Evolutionary conservation across 2,113 vertebrate species (phyloP).

Genomic region (Bambusicola thoracicus): DNA sequence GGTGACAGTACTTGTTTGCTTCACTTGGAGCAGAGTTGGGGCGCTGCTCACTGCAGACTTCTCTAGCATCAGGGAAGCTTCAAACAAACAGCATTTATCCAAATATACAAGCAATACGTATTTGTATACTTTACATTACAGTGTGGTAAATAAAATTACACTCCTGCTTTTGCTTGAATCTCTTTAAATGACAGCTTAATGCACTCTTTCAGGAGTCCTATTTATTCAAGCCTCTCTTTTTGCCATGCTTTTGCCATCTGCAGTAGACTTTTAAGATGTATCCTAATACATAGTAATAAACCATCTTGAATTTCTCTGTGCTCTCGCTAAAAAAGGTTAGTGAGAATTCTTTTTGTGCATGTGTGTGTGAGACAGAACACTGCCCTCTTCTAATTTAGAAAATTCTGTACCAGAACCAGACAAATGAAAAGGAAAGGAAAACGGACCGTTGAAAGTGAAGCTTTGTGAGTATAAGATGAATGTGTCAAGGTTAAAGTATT

Average conservation of each 20-base stretch:
- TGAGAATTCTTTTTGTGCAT: neutral
- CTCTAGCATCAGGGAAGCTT: neutral
- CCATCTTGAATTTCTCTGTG: neutral
- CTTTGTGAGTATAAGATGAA: conserved; percentile 62
- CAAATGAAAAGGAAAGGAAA: conserved; percentile 59
- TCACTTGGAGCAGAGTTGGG: rapidly evolving
- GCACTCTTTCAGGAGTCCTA: neutral
- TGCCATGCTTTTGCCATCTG: neutral
- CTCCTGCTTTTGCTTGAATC: neutral
- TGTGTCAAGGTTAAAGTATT: conserved; percentile 78
- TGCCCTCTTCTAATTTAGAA: conserved; percentile 54
- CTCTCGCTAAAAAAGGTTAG: neutral
- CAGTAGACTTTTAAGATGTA: neutral
- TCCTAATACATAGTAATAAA: neutral
- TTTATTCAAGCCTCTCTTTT: neutral
- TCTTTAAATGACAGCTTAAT: neutral
- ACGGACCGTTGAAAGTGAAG: conserved; percentile 24
- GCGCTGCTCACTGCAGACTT: neutral
- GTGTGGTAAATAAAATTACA: neutral
- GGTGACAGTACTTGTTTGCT: rapidly evolving
- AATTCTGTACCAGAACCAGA: conserved; percentile 53
- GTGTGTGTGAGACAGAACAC: neutral
- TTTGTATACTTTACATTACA: neutral
- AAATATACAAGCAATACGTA: neutral
- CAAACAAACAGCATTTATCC: neutral